These are phyloP conservation scores for Sebastes trivittatus DNA, from an alignment of 2,797 vertebrate genomes.

Conservation along the genomic window DNA sequence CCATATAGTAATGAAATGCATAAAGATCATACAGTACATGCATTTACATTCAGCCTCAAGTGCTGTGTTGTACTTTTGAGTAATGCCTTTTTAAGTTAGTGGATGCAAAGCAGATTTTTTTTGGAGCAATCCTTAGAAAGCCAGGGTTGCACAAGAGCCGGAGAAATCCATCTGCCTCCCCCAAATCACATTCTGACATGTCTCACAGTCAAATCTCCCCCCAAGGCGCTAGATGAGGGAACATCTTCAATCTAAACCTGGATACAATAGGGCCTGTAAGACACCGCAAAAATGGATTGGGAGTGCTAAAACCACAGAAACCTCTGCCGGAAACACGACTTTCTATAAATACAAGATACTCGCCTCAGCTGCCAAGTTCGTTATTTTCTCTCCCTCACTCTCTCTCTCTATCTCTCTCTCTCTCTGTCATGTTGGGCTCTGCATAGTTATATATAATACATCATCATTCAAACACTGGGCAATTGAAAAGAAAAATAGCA, in stretches of 20 bases:
- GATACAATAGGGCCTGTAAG: conserved; percentile 82
- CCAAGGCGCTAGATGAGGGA: conserved; percentile 80
- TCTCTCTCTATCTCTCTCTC: conserved; percentile 34
- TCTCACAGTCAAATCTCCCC: conserved; percentile 83
- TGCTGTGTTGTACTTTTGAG: conserved; percentile 54
- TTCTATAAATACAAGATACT: conserved; percentile 85
- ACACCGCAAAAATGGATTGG: conserved; percentile 84
- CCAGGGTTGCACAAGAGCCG: conserved; percentile 67
- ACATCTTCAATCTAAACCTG: conserved; percentile 82
- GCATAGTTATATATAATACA: conserved; percentile 78
- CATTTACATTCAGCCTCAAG: conserved; percentile 66
- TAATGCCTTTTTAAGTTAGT: conserved; percentile 55
- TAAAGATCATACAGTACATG: conserved; percentile 27
- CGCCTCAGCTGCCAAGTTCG: conserved; percentile 82
- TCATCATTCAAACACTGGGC: conserved; percentile 71
- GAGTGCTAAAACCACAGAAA: conserved; percentile 82
- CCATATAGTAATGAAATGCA: conserved; percentile 43
- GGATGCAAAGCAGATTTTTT: conserved; percentile 60
- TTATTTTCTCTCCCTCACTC: conserved; percentile 61
- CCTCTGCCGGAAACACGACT: conserved; percentile 88
- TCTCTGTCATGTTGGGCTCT: conserved; percentile 71
- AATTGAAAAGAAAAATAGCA: conserved; percentile 67
- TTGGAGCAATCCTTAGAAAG: conserved; percentile 65
- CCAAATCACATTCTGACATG: conserved; percentile 83
- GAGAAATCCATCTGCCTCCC: conserved; percentile 77